Evolutionary conservation across 2,113 vertebrate genomes (phyloP).

Genomic region (Isichthys henryi): DNA sequence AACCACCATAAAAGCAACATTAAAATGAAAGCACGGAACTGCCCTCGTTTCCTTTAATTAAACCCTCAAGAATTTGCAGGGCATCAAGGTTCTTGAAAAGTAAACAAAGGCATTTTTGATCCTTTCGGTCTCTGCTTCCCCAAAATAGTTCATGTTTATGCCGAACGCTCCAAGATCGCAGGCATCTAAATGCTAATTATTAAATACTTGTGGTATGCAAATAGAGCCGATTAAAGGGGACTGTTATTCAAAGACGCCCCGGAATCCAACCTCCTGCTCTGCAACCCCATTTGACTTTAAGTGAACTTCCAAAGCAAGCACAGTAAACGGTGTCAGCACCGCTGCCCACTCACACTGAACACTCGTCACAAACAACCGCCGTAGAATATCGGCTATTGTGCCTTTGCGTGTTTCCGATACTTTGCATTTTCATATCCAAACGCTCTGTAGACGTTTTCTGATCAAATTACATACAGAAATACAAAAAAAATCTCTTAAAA

Average conservation of each 20-base stretch:
- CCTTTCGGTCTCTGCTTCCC: neutral
- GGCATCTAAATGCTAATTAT: constrained; percentile 10
- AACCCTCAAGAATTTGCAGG: neutral
- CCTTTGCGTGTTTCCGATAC: neutral
- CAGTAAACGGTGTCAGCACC: neutral
- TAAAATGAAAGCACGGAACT: neutral
- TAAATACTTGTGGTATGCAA: constrained; percentile 2
- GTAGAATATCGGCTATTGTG: neutral
- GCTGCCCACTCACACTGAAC: neutral
- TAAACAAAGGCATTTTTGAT: constrained; percentile 4
- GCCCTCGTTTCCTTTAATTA: neutral
- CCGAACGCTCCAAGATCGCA: neutral
- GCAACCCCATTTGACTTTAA: neutral
- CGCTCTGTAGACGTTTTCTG: neutral
- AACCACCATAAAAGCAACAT: constrained; percentile 4
- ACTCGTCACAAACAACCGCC: too few species aligned
- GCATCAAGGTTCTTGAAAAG: neutral
- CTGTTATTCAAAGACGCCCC: neutral
- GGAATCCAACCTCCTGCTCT: neutral
- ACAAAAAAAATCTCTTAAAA: constrained; percentile 28
- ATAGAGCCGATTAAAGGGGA: neutral
- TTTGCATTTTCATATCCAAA: neutral
- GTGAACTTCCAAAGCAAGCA: neutral
- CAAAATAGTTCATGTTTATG: neutral
- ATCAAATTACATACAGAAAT: neutral